These are phyloP conservation scores for Oxytorus armatus DNA, from an alignment of 2,888 invertebrate species.

Conservation along the genomic window DNA sequence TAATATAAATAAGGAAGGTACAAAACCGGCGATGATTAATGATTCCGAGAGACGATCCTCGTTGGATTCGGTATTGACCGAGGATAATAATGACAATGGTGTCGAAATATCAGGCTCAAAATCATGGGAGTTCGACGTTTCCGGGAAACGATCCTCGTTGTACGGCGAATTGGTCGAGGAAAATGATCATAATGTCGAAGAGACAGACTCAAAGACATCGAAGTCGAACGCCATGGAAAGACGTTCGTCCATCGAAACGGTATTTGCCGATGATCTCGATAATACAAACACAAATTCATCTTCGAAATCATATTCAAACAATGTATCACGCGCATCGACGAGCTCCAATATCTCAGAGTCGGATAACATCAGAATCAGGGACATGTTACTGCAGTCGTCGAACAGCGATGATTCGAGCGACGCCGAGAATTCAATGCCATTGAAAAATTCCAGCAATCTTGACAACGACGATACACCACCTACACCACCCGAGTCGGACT, in stretches of 20 bases:
- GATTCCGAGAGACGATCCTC: conserved; percentile 24
- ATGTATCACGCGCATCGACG: neutral
- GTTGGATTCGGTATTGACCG: neutral
- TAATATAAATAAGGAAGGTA: neutral
- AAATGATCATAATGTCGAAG: neutral
- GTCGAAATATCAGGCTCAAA: neutral
- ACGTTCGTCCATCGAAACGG: neutral
- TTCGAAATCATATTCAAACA: conserved; percentile 11
- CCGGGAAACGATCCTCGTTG: neutral
- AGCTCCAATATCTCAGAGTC: conserved; percentile 32
- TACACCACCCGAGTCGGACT: conserved; percentile 56
- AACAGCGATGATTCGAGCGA: conserved; percentile 58
- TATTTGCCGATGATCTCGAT: neutral
- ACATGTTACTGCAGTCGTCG: conserved; percentile 49
- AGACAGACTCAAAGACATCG: neutral
- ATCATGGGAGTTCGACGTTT: neutral
- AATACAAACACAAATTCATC: neutral
- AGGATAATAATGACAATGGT: neutral
- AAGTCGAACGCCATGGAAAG: neutral
- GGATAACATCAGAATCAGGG: conserved; percentile 28
- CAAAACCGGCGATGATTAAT: neutral
- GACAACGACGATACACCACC: conserved; percentile 35
- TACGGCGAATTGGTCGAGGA: neutral
- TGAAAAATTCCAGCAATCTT: neutral
- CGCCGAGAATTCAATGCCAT: conserved; percentile 2